Base-by-base conservation (phyloP, 2,113 vertebrate species). In the Ranitomeya imitator region DNA sequence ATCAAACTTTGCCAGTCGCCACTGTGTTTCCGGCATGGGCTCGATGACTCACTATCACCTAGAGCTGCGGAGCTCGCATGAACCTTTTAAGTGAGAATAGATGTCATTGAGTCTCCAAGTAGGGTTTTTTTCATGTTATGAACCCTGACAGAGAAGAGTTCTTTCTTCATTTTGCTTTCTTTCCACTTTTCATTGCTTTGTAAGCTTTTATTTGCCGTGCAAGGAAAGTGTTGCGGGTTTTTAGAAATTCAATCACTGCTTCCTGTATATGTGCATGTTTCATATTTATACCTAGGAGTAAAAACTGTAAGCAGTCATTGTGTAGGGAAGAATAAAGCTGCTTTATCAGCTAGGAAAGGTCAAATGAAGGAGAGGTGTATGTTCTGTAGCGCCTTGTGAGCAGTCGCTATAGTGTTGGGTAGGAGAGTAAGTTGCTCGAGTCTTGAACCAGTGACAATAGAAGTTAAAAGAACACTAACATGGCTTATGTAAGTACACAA, bases 141-240 rank as follows among this genome's bases (percentile, higher is more conserved):
- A 89, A 83, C 90, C 90, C 89, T 90, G 71, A 80, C 79, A 83
- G 86, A 90, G 90, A 15, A 88, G 21, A 92, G 78, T 90, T 2
- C 90, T 91, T 84, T 67, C 91, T 90, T 88, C 31, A 9, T 87
- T 93, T 91, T 90, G 55, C 91, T 92, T 91, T 92, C 57, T 93
- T 81, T 79, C 86, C 90, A 52, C 85, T 89, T 80, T 81, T 82
- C 85, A 87, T 85, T 90, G 31, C 85, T 90, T 78, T 85, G 11
- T 54, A 74, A 54, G 23, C 54, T 85, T 85, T 85, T 13, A 74
- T 85, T 85, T 85, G 13, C 63, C 14, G 52, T 15, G n/a, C 6
- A 19, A 71, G 63, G 82, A 71, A 54, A 69, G 82, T 69, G 51
- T 45, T 61, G 19, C 26, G 15, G 37, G 60, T 80, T 83, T 83